Base-by-base conservation (phyloP, 2,113 vertebrate genomes). In the Phylloscopus trochiloides region DNA sequence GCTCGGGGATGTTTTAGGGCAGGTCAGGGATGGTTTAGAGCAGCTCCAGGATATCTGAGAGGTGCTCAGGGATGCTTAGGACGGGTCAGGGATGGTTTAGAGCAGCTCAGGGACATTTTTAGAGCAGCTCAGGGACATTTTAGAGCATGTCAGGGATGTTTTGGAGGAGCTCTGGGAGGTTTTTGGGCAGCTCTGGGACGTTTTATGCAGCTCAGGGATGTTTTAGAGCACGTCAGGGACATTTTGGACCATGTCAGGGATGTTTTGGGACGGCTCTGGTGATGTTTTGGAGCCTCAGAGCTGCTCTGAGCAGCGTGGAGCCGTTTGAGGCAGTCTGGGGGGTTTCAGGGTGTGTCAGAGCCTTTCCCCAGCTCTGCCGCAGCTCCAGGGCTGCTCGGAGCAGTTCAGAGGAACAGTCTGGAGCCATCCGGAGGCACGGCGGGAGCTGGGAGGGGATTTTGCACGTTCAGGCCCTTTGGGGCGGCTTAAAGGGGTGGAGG, bases 71-170 rank as follows among this genome's bases (percentile, higher is more conserved):
- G 70, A 24, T 1, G 4, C 3, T 59, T 18, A 18, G 19, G 42
- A 1, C 20, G 10, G 11, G 3, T 45, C 8, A 8, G 7, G 6
- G 31, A 8, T 8, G 6, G 2, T 52, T 70, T n/a, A 15, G 31
- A 8, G 16, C 17, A 21, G 31, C 10, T 9, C 26, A 16, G 10
- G 12, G 32, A 43, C 21, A 22, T 5, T 71, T 63, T 50, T 29
- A 28, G 54, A 21, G 25, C 20, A 40, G 5, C 1, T 42, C 31
- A 10, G 17, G 26, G 26, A 18, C 4, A 3, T 8, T 63, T 76
- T 26, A 5, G 40, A 7, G 42, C 24, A 38, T 14, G 15, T 28
- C 36, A 22, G 54, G 22, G 29, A 51, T 14, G 13, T 15, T 62
- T 75, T 31, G 5, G 15, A 19, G 5, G 1, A 65, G 40, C 17